A percentile compares a stretch with the other conserved stretches of the same genome.
Evolutionary conservation across 2,888 invertebrate species (phyloP).

Genomic region (Endotricha flammealis): DNA sequence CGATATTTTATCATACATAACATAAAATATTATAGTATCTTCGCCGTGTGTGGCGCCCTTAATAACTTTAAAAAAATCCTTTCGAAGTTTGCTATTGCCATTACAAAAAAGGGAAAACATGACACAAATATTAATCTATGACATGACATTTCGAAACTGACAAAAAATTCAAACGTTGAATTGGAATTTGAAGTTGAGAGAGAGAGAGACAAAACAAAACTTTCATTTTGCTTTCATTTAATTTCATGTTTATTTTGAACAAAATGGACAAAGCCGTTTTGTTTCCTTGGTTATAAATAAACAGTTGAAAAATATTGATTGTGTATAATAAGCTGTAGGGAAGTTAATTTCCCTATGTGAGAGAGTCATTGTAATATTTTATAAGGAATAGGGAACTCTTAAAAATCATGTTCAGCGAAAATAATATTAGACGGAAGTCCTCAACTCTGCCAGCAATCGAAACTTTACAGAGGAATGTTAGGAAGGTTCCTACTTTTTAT

Average conservation of each 20-base stretch:
- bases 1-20: no score
- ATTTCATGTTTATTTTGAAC: no score
- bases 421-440: constrained; percentile 24
- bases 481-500: constrained; percentile 44
- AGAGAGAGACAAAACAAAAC: neutral
- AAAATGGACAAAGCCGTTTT: neutral
- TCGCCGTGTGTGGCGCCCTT: no score
- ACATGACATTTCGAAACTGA: no score
- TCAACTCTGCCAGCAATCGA: constrained; percentile 58
- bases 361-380: constrained; percentile 1
- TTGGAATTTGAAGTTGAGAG: no score
- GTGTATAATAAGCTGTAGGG: neutral
- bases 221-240: no score
- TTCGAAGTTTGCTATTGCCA: no score
- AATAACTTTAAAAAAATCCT: no score
- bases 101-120: no score
- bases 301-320: constrained; percentile 6
- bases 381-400: neutral
- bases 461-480: constrained; percentile 58
- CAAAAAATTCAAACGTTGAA: no score
- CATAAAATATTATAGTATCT: no score
- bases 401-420: constrained; percentile 22
- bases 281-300: constrained; percentile 4
- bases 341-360: neutral
- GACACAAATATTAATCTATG: no score